phyloP scores from a whole-genome alignment of 2,888 invertebrate genomes.

The Aphrophora alni region DNA sequence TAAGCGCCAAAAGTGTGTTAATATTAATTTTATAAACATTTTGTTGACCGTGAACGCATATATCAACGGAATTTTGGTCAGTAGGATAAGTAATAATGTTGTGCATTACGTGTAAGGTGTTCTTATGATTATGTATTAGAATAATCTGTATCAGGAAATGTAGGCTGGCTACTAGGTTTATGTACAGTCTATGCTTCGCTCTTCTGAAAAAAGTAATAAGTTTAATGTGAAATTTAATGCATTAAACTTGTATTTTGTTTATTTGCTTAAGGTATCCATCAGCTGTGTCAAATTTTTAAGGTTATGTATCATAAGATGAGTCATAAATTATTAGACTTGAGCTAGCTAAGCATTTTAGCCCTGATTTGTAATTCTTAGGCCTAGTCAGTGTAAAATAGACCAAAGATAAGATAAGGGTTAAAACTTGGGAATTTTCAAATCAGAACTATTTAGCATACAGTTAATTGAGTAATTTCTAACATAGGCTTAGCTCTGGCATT shows the following conservation, averaged over 20 bases:
- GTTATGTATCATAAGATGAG: not conserved
- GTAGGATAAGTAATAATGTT: not conserved
- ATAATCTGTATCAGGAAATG: not conserved
- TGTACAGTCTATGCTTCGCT: not conserved
- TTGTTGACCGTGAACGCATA: not conserved
- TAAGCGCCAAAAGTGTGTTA: conserved; percentile 50
- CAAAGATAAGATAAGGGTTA: too few relatives aligned
- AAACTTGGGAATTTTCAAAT: too few relatives aligned
- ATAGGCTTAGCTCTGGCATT: too few relatives aligned
- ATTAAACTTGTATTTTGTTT: not conserved
- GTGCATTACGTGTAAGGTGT: not conserved
- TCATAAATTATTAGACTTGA: not conserved
- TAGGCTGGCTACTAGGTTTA: not conserved
- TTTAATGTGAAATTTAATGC: not conserved
- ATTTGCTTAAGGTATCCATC: not conserved
- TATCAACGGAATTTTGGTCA: not conserved
- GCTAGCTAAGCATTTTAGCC: too few relatives aligned
- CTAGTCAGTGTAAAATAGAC: not conserved
- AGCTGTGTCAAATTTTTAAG: not conserved
- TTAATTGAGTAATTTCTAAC: too few relatives aligned
- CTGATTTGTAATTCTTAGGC: too few relatives aligned
- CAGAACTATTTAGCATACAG: too few relatives aligned
- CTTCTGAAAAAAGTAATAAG: not conserved
- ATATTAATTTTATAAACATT: conserved; percentile 17
- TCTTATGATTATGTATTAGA: not conserved